Evolutionary conservation across 2,113 vertebrate genomes (phyloP).

Genomic region (Erythrocercus mccallii): DNA sequence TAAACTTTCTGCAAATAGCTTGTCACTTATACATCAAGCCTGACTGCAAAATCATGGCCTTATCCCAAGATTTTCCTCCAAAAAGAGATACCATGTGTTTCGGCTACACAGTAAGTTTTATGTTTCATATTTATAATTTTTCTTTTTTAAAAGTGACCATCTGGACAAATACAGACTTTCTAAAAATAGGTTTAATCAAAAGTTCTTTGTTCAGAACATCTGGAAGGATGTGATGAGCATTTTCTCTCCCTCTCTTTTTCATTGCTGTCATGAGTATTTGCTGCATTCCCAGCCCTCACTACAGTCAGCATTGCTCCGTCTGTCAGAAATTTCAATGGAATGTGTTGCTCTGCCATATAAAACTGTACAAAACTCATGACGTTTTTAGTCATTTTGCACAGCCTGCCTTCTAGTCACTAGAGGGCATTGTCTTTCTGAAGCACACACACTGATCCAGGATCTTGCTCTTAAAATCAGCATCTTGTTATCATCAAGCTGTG

Average conservation of each 20-base stretch:
- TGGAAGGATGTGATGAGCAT: not conserved
- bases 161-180: not conserved
- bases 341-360: not conserved
- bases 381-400: not conserved
- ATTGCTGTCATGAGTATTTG: not conserved
- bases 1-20: not conserved
- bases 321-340: not conserved
- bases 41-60: not conserved
- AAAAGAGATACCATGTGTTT: not conserved
- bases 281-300: not conserved
- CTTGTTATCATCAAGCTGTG: not conserved
- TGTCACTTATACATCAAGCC: not conserved
- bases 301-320: not conserved
- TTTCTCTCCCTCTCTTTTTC: not conserved
- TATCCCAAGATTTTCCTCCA: not conserved
- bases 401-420: not conserved
- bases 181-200: not conserved
- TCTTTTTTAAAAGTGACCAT: not conserved
- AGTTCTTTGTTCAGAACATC: not conserved
- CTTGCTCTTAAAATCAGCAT: not conserved
- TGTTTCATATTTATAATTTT: not conserved
- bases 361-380: not conserved
- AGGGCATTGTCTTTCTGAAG: conserved; percentile 11
- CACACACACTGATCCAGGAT: accelerated
- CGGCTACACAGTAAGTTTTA: not conserved